Evolutionary conservation across 2,797 vertebrate genomes (phyloP), one percentile per base, ranked within the genome.

Genomic region (Enteromius radiatus): DNA sequence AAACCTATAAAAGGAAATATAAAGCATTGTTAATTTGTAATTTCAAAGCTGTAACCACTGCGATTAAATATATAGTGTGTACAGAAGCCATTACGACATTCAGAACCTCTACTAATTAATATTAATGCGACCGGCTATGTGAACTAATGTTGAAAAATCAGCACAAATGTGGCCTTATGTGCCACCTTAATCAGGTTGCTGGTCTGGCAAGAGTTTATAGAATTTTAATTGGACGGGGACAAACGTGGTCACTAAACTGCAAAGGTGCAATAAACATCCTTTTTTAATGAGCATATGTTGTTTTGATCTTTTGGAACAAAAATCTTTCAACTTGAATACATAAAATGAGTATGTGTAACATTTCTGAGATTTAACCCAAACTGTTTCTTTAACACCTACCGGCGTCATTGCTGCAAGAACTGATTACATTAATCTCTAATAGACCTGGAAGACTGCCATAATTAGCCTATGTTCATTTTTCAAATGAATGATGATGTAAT

Each of bases 1-100:
- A 89, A 89, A 88, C 92, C 92, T 93, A 86, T 47, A 78, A 90
- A 90, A 93, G 78, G 91, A 81, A 91, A 84, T 74, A 69, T 81
- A 93, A 77, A 89, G 84, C 83, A 81, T 73, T 45, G 26, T 67
- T 31, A 84, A 73, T 49, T 45, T 41, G 14, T n/a, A 2, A 76
- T 59, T 59, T 28, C 4, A 4, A 70, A 49, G 23, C 49, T 49
- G 31, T 36, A 68, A 28, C 23, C 0, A 1, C 41, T 38, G 38
- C 12, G 31, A 52, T 81, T 64, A 52, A 59, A 80, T 38, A 65
- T 64, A 41, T 10, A 21, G 21, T 41, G 71, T 82, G 61, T 82
- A 67, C 36, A 67, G 19, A 26, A 75, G 19, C 80, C 19, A 64
- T 49, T 64, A 38, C 2, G 36, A 17, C 36, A 43, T 33, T 17